Conservation (phyloP, 2,888 invertebrate genomes). For the Cephus runcator region DNA sequence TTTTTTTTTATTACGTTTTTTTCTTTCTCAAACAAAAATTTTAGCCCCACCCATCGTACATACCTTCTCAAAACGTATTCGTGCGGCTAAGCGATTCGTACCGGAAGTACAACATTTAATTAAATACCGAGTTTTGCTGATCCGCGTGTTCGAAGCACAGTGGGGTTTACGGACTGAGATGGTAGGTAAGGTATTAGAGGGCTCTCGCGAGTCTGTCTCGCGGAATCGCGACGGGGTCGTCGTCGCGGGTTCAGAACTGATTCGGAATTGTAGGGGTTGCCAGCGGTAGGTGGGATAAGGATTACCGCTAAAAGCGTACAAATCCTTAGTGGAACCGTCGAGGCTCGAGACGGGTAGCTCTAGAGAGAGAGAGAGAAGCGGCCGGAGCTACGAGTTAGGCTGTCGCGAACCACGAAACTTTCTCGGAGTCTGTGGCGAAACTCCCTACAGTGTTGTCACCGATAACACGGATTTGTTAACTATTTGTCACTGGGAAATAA, state of each 20-base stretch:
- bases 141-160: constrained; percentile 40
- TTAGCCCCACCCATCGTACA: neutral
- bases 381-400: constrained; percentile 28
- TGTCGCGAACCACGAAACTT: constrained; percentile 29
- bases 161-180: neutral
- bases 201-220: constrained; percentile 9
- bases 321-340: constrained; percentile 49
- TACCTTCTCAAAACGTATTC: neutral
- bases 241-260: constrained; percentile 37
- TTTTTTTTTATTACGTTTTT: too few species aligned
- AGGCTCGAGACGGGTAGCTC: constrained; percentile 5
- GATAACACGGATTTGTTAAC: constrained; percentile 28
- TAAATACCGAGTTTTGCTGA: constrained; percentile 55
- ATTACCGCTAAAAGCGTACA: constrained; percentile 63
- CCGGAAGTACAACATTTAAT: constrained; percentile 46
- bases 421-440: constrained; percentile 21
- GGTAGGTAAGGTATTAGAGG: neutral
- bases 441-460: neutral
- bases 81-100: neutral
- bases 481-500: constrained; percentile 26
- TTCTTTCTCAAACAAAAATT: neutral
- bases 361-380: constrained; percentile 4
- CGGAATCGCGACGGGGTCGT: constrained; percentile 8
- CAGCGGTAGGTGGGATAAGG: constrained; percentile 31
- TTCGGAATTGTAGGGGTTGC: constrained; percentile 34